Evolutionary conservation across 2,888 invertebrate species (phyloP), one percentile per base, ranked within the genome.

Genomic region (Eupsilia transversa): DNA sequence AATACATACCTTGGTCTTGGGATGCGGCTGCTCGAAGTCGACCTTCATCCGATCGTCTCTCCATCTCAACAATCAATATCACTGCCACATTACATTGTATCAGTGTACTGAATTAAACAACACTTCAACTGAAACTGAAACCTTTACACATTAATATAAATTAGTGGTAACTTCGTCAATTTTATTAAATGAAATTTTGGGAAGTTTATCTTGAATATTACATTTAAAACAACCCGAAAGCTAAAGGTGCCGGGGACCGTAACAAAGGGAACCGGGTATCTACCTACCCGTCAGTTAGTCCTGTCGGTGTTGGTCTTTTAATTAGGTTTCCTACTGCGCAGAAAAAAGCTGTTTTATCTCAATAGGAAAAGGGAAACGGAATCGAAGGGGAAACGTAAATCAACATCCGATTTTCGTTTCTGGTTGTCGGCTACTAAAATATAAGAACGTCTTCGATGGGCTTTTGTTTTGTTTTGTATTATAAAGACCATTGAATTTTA

Each of bases 41-140:
- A 80, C 91, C 90, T 71, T 95, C 96, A 84, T 96, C 96, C 80
- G 89, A 86, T 84, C 94, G 91, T 83, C 92, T 94, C 93, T 96
- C 96, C 96, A 96, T 96, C 84, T 92, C 94, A 93, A 79, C 91
- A 92, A 89, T 89, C 87, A 82, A 90, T 91, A 88, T 84, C 89
- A 92, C 91, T 79, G 86, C 80, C 89, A 92, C 91, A 86, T 93
- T 89, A 91, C 91, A 93, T 93, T 86, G 89, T 92, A 89, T 84
- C 79, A 76, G 76, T 72, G 73, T 63, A 57, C 69, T 57, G n/a
- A 68, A 82, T 67, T 64, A 71, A 68, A 66, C 46, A 59, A 75
- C 82, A 83, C 85, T 84, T 79, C 20, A 80, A 84, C 75, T 69
- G 41, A 59, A 77, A 75, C 77, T 74, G 41, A 59, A 77, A 75